Evolutionary conservation across 2,888 invertebrate species (phyloP).

Genomic region (Melanotus villosus): DNA sequence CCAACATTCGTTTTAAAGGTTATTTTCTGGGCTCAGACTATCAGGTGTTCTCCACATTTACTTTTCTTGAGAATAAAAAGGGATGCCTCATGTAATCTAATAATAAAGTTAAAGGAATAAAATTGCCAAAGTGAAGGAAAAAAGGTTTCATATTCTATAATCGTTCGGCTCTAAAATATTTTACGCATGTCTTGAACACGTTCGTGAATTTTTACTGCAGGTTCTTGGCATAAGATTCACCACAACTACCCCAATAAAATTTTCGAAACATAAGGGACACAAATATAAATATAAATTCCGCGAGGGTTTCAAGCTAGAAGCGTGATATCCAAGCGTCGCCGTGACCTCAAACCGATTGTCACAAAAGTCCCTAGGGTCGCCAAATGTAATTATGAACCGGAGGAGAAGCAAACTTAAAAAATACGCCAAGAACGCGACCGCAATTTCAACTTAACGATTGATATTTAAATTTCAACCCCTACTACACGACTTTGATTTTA

Average conservation of each 20-base stretch:
- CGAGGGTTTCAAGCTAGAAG: constrained; percentile 33
- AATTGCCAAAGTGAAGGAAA: not conserved
- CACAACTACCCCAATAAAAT: constrained; percentile 40
- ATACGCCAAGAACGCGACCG: constrained; percentile 43
- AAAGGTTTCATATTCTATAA: constrained; percentile 10
- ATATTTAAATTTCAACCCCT: constrained; percentile 44
- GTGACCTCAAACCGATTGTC: constrained; percentile 43
- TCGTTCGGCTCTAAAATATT: constrained; percentile 8
- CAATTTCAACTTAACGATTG: constrained; percentile 42
- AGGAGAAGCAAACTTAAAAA: constrained; percentile 39
- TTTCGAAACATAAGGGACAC: constrained; percentile 44
- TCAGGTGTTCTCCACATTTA: too few species aligned
- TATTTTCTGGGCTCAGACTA: too few species aligned
- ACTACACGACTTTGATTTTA: constrained; percentile 19
- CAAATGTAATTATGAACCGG: constrained; percentile 46
- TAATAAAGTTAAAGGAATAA: too few species aligned
- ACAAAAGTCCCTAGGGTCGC: constrained; percentile 42
- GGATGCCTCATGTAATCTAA: too few species aligned
- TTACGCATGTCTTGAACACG: not conserved
- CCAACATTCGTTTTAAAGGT: too few species aligned
- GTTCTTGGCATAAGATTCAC: constrained; percentile 34
- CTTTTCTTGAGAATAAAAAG: too few species aligned
- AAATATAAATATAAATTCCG: constrained; percentile 48
- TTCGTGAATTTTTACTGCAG: constrained; percentile 4
- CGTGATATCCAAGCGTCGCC: constrained; percentile 39